Percentiles rank a stretch among this genome's conserved stretches.
Evolutionary conservation across 2,113 vertebrate species (phyloP).

Genomic region (Bos javanicus): DNA sequence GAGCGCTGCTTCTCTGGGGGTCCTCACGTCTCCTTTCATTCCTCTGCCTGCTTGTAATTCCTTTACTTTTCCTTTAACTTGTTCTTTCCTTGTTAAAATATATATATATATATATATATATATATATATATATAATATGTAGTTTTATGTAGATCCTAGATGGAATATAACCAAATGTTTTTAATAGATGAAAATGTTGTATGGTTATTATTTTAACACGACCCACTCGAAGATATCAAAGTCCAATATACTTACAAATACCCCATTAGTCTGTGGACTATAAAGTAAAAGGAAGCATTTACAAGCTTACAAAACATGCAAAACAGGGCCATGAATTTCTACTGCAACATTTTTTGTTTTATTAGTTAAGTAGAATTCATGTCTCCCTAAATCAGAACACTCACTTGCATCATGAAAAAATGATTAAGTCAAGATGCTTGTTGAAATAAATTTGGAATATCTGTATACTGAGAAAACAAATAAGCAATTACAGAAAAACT

Average conservation of each 20-base stretch:
- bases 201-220: not conserved
- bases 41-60: not conserved
- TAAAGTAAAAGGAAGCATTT: slow-evolving; percentile 43
- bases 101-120: not conserved
- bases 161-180: not conserved
- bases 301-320: slow-evolving; percentile 18
- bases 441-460: not conserved
- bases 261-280: not conserved
- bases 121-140: not conserved
- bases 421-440: slow-evolving; percentile 1
- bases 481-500: not conserved
- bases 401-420: not conserved
- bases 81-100: not conserved
- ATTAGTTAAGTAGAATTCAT: slow-evolving; percentile 40
- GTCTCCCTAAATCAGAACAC: slow-evolving; percentile 13
- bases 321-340: not conserved
- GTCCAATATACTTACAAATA: not conserved
- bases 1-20: not conserved
- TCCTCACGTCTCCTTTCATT: not conserved
- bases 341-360: not conserved
- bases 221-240: not conserved
- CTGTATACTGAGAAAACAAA: not conserved
- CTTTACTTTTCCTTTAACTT: not conserved
- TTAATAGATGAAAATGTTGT: not conserved
- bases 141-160: not conserved